Conservation (phyloP, 2,797 vertebrate genomes). For the Simalia tracyae region DNA sequence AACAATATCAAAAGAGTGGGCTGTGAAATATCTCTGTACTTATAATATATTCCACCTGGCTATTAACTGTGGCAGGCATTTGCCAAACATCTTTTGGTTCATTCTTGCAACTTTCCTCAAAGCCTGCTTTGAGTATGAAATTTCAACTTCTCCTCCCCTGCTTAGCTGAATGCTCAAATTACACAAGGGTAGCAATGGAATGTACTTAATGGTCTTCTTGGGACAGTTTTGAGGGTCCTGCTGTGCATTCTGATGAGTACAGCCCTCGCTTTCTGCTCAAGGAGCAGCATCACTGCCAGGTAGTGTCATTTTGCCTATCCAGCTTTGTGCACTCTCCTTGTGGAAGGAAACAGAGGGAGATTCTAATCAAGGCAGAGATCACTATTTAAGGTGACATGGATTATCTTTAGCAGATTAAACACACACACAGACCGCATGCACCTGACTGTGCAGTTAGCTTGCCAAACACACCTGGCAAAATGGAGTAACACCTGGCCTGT, state of each 20-base stretch:
- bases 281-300: not conserved
- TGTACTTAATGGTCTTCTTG: not conserved
- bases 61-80: not conserved
- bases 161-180: not conserved
- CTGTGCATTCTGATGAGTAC: not conserved
- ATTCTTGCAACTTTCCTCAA: not conserved
- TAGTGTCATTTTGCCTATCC: not conserved
- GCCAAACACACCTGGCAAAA: slow-evolving; percentile 6
- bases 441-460: not conserved
- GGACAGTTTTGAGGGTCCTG: not conserved
- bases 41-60: not conserved
- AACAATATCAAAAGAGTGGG: not conserved
- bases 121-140: not conserved
- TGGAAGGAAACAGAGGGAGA: not conserved
- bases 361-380: slow-evolving; percentile 12
- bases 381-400: not conserved
- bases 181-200: not conserved
- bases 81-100: not conserved
- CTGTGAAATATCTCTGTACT: not conserved
- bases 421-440: not conserved
- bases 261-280: not conserved
- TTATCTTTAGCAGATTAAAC: slow-evolving; percentile 20
- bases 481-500: not conserved
- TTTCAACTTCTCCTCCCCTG: not conserved
- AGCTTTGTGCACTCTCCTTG: not conserved